Evolutionary conservation across 2,797 vertebrate species (phyloP).

Genomic region (Mormyrus hasselquistii): DNA sequence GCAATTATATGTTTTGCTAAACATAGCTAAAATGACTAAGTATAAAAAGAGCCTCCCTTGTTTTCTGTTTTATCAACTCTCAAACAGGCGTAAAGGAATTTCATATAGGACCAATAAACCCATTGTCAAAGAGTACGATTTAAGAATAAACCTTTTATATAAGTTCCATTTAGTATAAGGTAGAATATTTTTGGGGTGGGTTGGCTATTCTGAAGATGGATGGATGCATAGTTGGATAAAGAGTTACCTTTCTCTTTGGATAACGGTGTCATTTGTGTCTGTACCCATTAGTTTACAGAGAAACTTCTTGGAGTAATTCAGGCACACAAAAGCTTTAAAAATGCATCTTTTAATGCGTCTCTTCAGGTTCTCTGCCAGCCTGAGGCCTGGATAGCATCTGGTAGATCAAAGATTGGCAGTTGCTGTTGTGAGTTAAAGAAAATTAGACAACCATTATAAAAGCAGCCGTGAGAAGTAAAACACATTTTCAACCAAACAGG

Average conservation of each 20-base stretch:
- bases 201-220: background rate
- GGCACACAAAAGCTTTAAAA: slow-evolving; percentile 3
- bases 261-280: background rate
- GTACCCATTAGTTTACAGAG: background rate
- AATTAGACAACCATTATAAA: slow-evolving; percentile 6
- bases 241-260: background rate
- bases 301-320: background rate
- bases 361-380: background rate
- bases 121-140: background rate
- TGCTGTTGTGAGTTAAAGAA: slow-evolving; percentile 2
- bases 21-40: background rate
- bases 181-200: background rate
- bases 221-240: background rate
- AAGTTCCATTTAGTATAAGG: background rate
- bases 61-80: background rate
- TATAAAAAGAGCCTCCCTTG: background rate
- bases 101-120: background rate
- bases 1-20: background rate
- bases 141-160: background rate
- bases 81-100: background rate
- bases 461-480: background rate
- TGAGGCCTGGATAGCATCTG: background rate
- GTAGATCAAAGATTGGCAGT: background rate
- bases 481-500: slow-evolving; percentile 4
- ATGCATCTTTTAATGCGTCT: background rate